These are phyloP conservation scores for Drosophila percnosoma DNA, from an alignment of 2,888 invertebrate genomes.

Conservation along the genomic window DNA sequence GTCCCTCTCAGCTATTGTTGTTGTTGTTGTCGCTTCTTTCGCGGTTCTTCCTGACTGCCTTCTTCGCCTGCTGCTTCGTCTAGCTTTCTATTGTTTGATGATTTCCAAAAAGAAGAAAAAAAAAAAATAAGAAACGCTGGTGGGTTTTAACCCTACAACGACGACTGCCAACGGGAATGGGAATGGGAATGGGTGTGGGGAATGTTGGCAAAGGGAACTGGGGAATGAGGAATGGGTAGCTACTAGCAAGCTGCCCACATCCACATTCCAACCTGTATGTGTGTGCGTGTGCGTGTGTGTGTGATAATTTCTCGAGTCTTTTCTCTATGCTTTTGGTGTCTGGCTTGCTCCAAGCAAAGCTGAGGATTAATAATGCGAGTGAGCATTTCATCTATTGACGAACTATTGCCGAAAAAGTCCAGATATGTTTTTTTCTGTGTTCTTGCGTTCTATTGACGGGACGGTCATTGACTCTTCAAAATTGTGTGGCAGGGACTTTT, in stretches of 20 bases:
- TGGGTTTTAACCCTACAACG: constrained; percentile 77
- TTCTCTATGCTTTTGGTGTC: constrained; percentile 23
- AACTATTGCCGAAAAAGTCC: constrained; percentile 76
- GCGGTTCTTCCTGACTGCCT: constrained; percentile 77
- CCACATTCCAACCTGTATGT: constrained; percentile 59
- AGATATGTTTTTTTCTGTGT: constrained; percentile 37
- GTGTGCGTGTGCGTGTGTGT: constrained; percentile 12
- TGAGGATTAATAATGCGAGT: constrained; percentile 77
- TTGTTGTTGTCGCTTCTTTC: constrained; percentile 76
- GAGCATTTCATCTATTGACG: constrained; percentile 64
- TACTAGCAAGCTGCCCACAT: constrained; percentile 58
- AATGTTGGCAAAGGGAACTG: constrained; percentile 40
- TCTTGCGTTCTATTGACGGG: constrained; percentile 18
- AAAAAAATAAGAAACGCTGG: constrained; percentile 59
- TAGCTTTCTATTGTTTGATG: constrained; percentile 79
- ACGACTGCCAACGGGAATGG: constrained; percentile 41
- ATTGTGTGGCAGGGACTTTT: constrained; percentile 59
- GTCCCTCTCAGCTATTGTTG: constrained; percentile 43
- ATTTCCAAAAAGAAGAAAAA: constrained; percentile 67
- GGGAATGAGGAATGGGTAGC: constrained; percentile 46
- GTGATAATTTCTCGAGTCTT: constrained; percentile 43
- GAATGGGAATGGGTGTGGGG: constrained; percentile 16
- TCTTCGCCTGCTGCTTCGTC: constrained; percentile 74
- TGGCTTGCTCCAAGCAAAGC: constrained; percentile 29
- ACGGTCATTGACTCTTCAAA: constrained; percentile 68